phyloP scores from a whole-genome alignment of 2,888 invertebrate species.

The Thymelicus sylvestris region DNA sequence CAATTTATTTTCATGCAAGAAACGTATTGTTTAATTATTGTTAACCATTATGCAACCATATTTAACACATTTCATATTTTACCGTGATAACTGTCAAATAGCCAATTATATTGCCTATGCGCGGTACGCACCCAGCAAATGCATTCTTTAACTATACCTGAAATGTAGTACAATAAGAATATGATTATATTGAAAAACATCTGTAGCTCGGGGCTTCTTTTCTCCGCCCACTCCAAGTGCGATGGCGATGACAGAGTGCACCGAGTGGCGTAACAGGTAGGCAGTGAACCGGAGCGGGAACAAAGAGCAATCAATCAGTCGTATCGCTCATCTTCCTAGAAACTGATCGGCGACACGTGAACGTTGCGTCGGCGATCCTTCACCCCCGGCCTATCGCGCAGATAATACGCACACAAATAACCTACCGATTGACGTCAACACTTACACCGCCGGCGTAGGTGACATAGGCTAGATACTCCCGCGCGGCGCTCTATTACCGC shows the following conservation, averaged over 20 bases:
- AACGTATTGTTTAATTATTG: too few species aligned
- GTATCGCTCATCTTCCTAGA: conserved; percentile 60
- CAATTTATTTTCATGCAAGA: too few species aligned
- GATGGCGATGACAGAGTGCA: conserved; percentile 6
- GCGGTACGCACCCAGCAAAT: too few species aligned
- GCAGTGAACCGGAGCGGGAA: conserved; percentile 45
- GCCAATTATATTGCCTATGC: too few species aligned
- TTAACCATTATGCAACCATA: too few species aligned
- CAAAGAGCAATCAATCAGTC: conserved; percentile 76
- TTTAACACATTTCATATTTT: too few species aligned
- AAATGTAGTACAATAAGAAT: too few species aligned
- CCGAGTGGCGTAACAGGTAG: conserved; percentile 38
- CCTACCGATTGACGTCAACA: conserved; percentile 76
- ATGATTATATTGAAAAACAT: too few species aligned
- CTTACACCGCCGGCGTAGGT: conserved; percentile 53
- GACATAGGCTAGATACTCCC: conserved; percentile 46
- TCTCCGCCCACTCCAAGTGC: not conserved
- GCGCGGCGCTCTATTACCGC: conserved; percentile 46
- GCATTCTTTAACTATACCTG: too few species aligned
- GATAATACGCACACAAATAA: conserved; percentile 66
- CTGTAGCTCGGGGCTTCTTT: too few species aligned
- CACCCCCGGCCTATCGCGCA: conserved; percentile 62
- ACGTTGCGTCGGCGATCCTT: conserved; percentile 67
- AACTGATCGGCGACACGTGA: conserved; percentile 64
- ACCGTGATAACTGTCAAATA: too few species aligned